phyloP scores from a whole-genome alignment of 2,113 vertebrate genomes.

The Corythaixoides concolor region DNA sequence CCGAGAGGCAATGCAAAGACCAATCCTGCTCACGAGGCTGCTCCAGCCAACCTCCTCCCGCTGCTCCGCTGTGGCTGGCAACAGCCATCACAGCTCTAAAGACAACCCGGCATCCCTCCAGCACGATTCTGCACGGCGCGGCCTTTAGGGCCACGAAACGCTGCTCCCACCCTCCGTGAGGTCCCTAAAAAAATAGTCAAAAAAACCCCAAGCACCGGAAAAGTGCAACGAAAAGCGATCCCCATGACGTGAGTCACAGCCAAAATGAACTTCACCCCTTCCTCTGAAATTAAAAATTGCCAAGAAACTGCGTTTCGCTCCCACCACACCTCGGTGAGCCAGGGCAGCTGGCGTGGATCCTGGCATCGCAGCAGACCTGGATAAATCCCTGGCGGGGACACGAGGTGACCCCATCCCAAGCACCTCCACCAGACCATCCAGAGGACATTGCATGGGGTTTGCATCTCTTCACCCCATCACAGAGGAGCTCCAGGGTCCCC shows the following conservation, averaged over 20 bases:
- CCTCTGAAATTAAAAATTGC: background rate
- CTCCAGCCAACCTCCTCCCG: background rate
- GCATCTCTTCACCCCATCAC: background rate
- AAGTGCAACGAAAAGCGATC: background rate
- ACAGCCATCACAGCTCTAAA: background rate
- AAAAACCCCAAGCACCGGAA: background rate
- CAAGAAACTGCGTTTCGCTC: background rate
- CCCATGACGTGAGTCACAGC: background rate
- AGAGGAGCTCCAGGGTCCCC: background rate
- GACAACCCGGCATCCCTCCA: background rate
- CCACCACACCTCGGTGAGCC: background rate
- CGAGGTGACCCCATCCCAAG: rapidly evolving
- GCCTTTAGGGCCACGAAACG: background rate
- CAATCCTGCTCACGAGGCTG: background rate
- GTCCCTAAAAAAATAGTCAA: background rate
- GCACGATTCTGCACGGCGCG: rapidly evolving
- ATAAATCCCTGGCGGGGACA: background rate
- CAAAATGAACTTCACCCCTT: background rate
- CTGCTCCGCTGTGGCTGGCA: background rate
- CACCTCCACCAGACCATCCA: background rate
- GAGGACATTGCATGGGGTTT: background rate
- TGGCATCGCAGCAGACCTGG: background rate
- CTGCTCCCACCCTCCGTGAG: background rate
- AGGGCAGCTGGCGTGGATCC: background rate
- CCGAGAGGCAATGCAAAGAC: background rate